Evolutionary conservation across 2,797 vertebrate genomes (phyloP).

Genomic region (Aeoliscus strigatus): DNA sequence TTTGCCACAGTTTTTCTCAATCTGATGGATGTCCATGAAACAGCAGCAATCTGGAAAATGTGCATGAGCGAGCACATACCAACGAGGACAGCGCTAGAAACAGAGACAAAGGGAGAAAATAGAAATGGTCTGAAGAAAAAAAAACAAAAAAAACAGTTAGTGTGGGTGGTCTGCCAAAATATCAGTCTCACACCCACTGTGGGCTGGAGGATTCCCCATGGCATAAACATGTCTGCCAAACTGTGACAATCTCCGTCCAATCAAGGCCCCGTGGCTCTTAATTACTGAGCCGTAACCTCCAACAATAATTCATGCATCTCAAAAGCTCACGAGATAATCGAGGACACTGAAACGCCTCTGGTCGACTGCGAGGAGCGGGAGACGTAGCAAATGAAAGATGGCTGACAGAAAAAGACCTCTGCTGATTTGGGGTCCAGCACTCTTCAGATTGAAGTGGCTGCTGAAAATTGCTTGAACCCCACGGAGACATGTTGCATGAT

Average conservation of each 20-base stretch:
- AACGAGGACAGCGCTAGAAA: slow-evolving; percentile 24
- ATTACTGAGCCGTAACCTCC: slow-evolving; percentile 69
- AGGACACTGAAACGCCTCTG: slow-evolving; percentile 60
- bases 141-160: slow-evolving; percentile 52
- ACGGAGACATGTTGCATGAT: slow-evolving; percentile 45
- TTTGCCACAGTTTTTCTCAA: slow-evolving; percentile 49
- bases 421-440: slow-evolving; percentile 35
- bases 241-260: slow-evolving; percentile 58
- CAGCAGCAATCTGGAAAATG: slow-evolving; percentile 42
- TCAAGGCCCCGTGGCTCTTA: slow-evolving; percentile 62
- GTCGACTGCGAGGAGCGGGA: slow-evolving; percentile 46
- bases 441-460: slow-evolving; percentile 45
- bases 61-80: slow-evolving; percentile 45
- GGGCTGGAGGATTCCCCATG: slow-evolving; percentile 43
- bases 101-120: slow-evolving; percentile 3
- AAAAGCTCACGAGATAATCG: slow-evolving; percentile 66
- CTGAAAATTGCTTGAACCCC: slow-evolving; percentile 45
- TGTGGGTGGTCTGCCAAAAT: slow-evolving; percentile 64
- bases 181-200: slow-evolving; percentile 51
- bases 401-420: slow-evolving; percentile 49
- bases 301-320: slow-evolving; percentile 71
- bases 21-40: slow-evolving; percentile 59
- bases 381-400: slow-evolving; percentile 53
- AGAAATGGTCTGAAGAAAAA: slow-evolving; percentile 40
- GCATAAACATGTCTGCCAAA: slow-evolving; percentile 45